Base-by-base conservation (phyloP, 2,113 vertebrate genomes). In the Cairina moschata region DNA sequence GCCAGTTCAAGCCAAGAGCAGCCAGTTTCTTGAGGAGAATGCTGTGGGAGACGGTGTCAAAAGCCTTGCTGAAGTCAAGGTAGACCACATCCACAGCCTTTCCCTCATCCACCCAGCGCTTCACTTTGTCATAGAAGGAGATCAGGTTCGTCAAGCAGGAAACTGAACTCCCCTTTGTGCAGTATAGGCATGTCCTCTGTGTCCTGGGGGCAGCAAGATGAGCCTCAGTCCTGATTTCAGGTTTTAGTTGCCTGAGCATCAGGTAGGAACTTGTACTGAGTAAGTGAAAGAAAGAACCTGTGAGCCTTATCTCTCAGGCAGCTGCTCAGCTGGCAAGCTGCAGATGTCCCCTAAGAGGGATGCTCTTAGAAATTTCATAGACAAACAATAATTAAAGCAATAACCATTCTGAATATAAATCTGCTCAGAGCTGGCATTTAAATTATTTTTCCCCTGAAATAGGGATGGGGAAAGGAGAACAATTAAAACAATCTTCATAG, bases 351-450 rank as follows among this genome's bases (percentile, higher is more conserved):
- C 25, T 4, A 28, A 34, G 52, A 91, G 87, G 58, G 78, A 79
- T 94, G 84, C 82, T 87, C 26, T 87, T 85, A 44, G 54, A 85
- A 85, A 91, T 82, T 87, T 69, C 82, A n/a, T 54, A 14, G 72
- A 40, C 87, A 96, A 96, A 96, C 81, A 94, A 42, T 82, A 95
- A 94, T 95, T 96, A 96, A 93, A 91, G 82, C 82, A 88, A 69
- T 95, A 83, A 93, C 78, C 46, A 83, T 59, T 73, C 59, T 73
- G 59, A 91, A 88, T 69, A 46, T 9, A 42, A 58, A 88, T 36
- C 44, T 69, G 15, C 65, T 56, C n/a, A 11, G 82, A 72, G 75
- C 34, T 83, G 79, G 38, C 50, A 80, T 73, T 63, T 26, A 56
- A 76, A 87, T 50, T 0, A 2, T 13, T 59, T n/a, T 50, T 7